Evolutionary conservation across 2,888 invertebrate genomes (phyloP), one percentile per base, ranked within the genome.

Genomic region (Oligia strigilis): DNA sequence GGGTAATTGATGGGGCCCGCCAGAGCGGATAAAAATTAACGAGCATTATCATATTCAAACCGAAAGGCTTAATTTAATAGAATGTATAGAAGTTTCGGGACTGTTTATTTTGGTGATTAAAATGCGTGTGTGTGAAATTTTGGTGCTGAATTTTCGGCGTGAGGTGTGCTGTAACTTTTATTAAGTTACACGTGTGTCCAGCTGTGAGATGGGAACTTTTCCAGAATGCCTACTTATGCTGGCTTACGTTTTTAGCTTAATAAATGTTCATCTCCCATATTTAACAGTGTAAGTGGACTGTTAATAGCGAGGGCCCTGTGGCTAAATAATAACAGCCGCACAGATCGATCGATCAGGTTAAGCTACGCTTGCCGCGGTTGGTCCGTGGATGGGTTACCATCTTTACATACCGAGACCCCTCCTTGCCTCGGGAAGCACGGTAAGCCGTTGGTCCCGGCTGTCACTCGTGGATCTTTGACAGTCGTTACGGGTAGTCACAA

Each of bases 11-110:
- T 49, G 92, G 93, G 90, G 90, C 87, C 78, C 91, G 91, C 88
- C 92, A 92, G 91, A 92, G 93, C 94, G 93, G 91, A 93, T 93
- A 94, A 94, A 95, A 94, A 92, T 93, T 92, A 91, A 91, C 90
- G 92, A 87, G 88, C 85, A 90, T 91, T 92, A 93, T 92, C 92
- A 93, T 93, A 93, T 92, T 92, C 89, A 92, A 91, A 92, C 88
- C 90, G 89, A 90, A 89, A 83, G 85, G 86, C 86, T 89, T 88
- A 86, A 89, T 88, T 87, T 85, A 88, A 89, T 88, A 88, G 85
- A 90, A 89, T 88, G 73, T 76, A 83, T 81, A 83, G 76, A 85
- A 80, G 75, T 82, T 85, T 82, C 67, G 75, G 82, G 80, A 87
- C 84, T 88, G 86, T 89, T 87, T 87, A 87, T 85, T 86, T 84